Evolutionary conservation across 35 echinoderm and acorn worm genomes (phyloP).

Genomic region (Heliocidaris tuberculata): DNA sequence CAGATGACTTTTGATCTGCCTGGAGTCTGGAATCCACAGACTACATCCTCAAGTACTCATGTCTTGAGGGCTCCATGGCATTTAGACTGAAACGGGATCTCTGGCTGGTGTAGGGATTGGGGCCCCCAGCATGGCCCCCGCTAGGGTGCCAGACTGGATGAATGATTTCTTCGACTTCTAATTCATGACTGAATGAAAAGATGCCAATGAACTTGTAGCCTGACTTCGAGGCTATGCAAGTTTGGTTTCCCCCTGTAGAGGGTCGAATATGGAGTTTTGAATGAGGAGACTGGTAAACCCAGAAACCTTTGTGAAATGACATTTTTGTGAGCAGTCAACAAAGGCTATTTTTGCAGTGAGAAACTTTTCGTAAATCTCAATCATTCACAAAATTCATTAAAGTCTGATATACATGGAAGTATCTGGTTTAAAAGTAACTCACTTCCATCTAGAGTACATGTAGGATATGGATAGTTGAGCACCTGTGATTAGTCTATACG

Average conservation of each 20-base stretch:
- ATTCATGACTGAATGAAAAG: slow-evolving; percentile 12
- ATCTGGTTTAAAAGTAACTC: no score
- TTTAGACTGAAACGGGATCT: not conserved
- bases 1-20: not conserved
- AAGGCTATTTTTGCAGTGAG: no score
- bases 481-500: no score
- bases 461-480: no score
- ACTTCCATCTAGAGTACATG: no score
- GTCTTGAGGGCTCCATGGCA: not conserved
- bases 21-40: not conserved
- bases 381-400: no score
- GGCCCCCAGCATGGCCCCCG: not conserved
- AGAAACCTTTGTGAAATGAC: no score
- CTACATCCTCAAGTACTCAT: not conserved
- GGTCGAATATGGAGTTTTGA: no score
- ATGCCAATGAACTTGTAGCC: slow-evolving; percentile 16
- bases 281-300: no score
- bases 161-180: slow-evolving; percentile 6
- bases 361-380: no score
- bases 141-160: not conserved
- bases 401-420: no score
- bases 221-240: not conserved
- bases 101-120: not conserved
- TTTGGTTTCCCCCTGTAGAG: not conserved
- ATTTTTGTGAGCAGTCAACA: no score